Conservation (phyloP, 2,888 invertebrate species). For the Eumacrocentrus americanus region DNA sequence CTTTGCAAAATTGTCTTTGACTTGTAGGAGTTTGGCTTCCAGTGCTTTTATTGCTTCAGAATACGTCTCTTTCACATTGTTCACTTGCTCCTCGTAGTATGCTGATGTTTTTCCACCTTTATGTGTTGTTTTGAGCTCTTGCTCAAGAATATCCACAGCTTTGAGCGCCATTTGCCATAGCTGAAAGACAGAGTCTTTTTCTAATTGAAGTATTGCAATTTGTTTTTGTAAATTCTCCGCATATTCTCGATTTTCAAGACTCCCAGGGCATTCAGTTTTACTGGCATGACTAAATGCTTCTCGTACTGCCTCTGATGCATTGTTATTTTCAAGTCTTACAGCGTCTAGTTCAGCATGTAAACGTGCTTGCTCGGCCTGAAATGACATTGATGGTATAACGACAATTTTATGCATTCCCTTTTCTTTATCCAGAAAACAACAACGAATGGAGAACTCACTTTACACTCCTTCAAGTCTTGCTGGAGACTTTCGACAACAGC, state of each 20-base stretch:
- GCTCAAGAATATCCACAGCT: constrained; percentile 72
- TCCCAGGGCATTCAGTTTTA: constrained; percentile 36
- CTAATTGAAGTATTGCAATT: constrained; percentile 59
- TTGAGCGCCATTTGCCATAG: constrained; percentile 73
- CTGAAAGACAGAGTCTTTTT: constrained; percentile 70
- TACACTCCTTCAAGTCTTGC: constrained; percentile 48
- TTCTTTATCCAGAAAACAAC: neutral
- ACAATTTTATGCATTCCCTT: neutral
- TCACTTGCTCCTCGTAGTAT: constrained; percentile 49
- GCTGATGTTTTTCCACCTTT: constrained; percentile 40
- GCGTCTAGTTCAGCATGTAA: constrained; percentile 47
- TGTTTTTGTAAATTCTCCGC: constrained; percentile 51
- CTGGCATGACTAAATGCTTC: constrained; percentile 43
- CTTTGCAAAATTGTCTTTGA: constrained; percentile 61
- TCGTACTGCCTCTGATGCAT: constrained; percentile 38
- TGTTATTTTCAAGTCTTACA: constrained; percentile 43
- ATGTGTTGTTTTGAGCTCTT: constrained; percentile 66
- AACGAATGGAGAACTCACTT: constrained; percentile 38
- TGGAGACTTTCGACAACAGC: constrained; percentile 43
- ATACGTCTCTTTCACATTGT: constrained; percentile 61
- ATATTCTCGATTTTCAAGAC: constrained; percentile 35
- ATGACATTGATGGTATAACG: constrained; percentile 16
- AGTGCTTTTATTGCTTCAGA: constrained; percentile 65
- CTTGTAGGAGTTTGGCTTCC: constrained; percentile 65
- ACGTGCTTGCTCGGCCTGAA: constrained; percentile 50